Evolutionary conservation across 2,888 invertebrate species (phyloP), one percentile per base, ranked within the genome.

Genomic region (Scotopteryx bipunctaria): DNA sequence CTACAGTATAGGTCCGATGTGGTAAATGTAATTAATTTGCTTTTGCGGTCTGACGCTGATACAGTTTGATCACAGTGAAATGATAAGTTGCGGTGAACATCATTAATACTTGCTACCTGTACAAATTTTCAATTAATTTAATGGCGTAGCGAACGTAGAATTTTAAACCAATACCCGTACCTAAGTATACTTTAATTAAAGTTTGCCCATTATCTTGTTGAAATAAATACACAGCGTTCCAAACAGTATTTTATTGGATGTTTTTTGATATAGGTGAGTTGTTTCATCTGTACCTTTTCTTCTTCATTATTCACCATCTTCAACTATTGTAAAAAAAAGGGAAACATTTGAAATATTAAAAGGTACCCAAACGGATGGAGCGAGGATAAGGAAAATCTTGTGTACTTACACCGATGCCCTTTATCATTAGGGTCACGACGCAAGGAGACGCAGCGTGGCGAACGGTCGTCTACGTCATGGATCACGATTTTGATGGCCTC

Each of bases 401-500:
- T n/a, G n/a, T n/a, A 93, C 95, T 94, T 87, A 96, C 96, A 95
- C 91, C 96, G 92, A 79, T 96, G 96, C 21, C 96, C 95, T 78
- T 96, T 96, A 79, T 96, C 96, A 31, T 94, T 92, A 21, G 96
- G 94, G 83, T 96, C 96, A 56, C 95, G 92, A 45, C 95, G 91
- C 44, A 96, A 86, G 6, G 94, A 90, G 43, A 96, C 95, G 62
- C 96, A 92, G 52, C 95, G 91, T 64, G 95, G 95, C 17, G 95
- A 92, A 62, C 92, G 91, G 55, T 95, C 95, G 81, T 97, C 97
- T 8, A 97, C 97, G 78, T 97, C 97, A 74, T 97, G 97, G 70
- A 97, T 97, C 62, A 97, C 97, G 64, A 97, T 97, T 78, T 97
- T 95, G 69, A 97, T 97, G 59, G 96, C 96, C 78, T 97, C 97